Evolutionary conservation across 2,113 vertebrate species (phyloP), one percentile per base, ranked within the genome.

Genomic region (Ochotona curzoniae): DNA sequence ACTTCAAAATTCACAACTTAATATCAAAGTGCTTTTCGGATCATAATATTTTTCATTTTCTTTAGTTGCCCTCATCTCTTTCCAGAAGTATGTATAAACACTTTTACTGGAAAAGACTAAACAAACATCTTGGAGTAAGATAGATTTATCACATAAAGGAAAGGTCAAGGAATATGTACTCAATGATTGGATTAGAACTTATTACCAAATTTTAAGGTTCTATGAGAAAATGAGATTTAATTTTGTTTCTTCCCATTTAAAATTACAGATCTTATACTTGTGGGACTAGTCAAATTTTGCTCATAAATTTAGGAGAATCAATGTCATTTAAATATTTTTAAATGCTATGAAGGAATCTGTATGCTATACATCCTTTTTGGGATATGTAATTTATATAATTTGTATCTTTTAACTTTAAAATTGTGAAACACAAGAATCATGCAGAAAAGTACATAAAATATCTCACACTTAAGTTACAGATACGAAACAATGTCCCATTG

Each of bases 1-100:
- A 69, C 17, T n/a, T 93, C 71, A 89, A 78, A 70, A 78, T 78
- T 89, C 44, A 79, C 51, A 84, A 93, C 44, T 78, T 47, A 60
- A 63, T 67, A 13, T 67, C 70, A 32, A 25, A 78, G 9, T 70
- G 51, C n/a, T 93, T 78, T 61, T 54, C 14, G 61, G 14, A 28
- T 84, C n/a, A 26, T n/a, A 70, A 49, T 87, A 76, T 21, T 54
- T 6, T 26, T 79, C 13, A 47, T 83, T 76, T 60, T 32, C 60
- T 90, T 73, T 54, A 71, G 66, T 28, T 26, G 64, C 64, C 64
- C 25, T 61, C 76, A 87, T 7, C 69, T 38, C 38, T 87, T 82
- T 74, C 35, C 60, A 87, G 3, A 63, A n/a, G 17, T 26, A 87
- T 26, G 3, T 61, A 75, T 38, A 8, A 78, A 74, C 7, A 10